Evolutionary conservation across 2,888 invertebrate species (phyloP), one percentile per base, ranked within the genome.

Genomic region (Mystacides longicornis): DNA sequence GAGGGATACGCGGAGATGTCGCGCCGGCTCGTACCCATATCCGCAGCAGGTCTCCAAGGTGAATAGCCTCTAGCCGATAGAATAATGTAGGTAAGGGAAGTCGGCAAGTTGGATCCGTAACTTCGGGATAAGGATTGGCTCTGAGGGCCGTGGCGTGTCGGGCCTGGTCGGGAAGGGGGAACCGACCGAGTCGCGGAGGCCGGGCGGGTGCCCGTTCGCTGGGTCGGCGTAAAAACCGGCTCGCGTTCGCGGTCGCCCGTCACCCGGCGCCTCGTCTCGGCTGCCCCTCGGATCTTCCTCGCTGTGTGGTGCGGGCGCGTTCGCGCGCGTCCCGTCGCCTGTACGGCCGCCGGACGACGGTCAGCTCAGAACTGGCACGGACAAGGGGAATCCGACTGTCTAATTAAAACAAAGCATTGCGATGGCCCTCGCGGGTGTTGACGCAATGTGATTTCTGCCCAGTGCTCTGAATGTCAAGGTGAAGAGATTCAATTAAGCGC

Each of bases 41-140:
- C 82, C 81, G 82, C 82, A 84, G 79, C 83, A 83, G 84, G 83
- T 85, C 81, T 84, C 82, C 82, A 80, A 83, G 82, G 81, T 81
- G 74, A 80, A 75, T 74, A 81, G 79, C 80, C 81, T 82, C 79
- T 81, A 78, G 81, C 80, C 78, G 75, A 78, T 79, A 75, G 79
- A 81, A 74, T 77, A 81, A 83, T 80, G 80, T 80, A 80, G 80
- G 76, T 79, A 81, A 81, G 80, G 78, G 79, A 81, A 81, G 80
- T 81, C 79, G 80, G 79, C 81, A 83, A 83, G 79, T 75, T 79
- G 72, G 80, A 82, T 77, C 76, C 74, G 76, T 76, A 77, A 77
- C 77, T 76, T 82, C 79, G 81, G 82, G 77, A 82, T 73, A 83
- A 82, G 81, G 81, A 83, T 83, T 83, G 82, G 82, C 82, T 83